phyloP scores from a whole-genome alignment of 2,113 vertebrate species.

The Atlantisia rogersi region DNA sequence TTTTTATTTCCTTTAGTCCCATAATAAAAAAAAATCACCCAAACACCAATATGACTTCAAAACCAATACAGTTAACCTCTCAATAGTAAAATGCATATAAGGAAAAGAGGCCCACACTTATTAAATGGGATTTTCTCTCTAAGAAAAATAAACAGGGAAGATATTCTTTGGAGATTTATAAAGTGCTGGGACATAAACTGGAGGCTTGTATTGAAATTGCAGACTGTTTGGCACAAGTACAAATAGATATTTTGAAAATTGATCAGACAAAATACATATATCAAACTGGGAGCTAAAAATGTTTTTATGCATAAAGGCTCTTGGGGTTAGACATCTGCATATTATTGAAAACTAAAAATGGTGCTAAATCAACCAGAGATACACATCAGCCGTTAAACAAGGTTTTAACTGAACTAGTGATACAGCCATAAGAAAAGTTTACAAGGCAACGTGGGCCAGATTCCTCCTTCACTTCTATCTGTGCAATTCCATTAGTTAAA shows the following conservation, averaged over 20 bases:
- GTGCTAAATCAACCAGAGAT: not conserved
- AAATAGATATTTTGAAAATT: slow-evolving; percentile 28
- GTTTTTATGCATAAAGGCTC: not conserved
- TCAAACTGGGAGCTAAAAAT: slow-evolving; percentile 11
- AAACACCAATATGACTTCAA: not conserved
- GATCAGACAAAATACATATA: not conserved
- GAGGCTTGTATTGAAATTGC: not conserved
- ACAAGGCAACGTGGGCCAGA: not conserved
- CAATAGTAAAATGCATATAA: not conserved
- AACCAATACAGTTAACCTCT: not conserved
- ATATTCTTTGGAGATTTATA: slow-evolving; percentile 41
- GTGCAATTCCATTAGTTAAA: not conserved
- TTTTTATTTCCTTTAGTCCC: not conserved
- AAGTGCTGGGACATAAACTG: not conserved
- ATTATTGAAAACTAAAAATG: not conserved
- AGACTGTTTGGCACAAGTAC: slow-evolving; percentile 4
- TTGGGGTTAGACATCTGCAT: not conserved
- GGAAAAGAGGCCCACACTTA: not conserved
- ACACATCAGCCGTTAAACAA: not conserved
- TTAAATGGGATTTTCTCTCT: slow-evolving; percentile 11
- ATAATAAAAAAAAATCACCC: not conserved
- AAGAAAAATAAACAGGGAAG: slow-evolving; percentile 24
- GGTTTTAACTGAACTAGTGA: not conserved
- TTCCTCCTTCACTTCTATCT: not conserved
- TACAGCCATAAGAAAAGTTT: not conserved